Conservation (phyloP, 2,888 invertebrate species). For the Leptothorax acervorum region DNA sequence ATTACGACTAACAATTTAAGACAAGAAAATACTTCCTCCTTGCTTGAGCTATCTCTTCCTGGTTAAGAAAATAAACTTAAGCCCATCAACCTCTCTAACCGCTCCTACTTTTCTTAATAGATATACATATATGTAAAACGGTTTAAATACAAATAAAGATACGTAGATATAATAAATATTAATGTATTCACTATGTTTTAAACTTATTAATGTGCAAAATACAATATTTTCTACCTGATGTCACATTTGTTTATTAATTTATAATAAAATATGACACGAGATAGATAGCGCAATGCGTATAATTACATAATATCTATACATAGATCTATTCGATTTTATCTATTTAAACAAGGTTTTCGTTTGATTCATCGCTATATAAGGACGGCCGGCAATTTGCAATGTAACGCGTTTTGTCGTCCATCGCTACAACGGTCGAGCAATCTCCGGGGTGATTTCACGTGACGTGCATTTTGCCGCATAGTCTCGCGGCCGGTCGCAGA, state of each 20-base stretch:
- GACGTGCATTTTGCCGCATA: constrained; percentile 56
- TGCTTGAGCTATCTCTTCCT: neutral
- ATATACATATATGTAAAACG: neutral
- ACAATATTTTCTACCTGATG: constrained; percentile 1
- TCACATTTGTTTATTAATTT: neutral
- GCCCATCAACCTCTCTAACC: neutral
- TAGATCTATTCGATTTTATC: neutral
- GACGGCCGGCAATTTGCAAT: constrained; percentile 58
- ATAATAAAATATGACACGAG: neutral
- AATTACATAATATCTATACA: neutral
- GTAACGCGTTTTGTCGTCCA: constrained; percentile 60
- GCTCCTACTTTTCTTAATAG: neutral
- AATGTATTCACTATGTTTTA: neutral
- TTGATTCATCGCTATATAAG: neutral
- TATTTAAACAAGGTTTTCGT: constrained; percentile 21
- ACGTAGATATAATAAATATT: neutral
- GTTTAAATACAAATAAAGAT: neutral
- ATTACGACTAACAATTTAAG: constrained; percentile 49
- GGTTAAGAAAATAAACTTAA: constrained; percentile 1
- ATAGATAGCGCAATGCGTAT: constrained; percentile 9
- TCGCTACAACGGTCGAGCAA: constrained; percentile 54
- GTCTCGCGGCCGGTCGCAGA: constrained; percentile 57
- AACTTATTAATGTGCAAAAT: neutral
- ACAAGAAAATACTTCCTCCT: constrained; percentile 2
- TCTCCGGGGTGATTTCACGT: constrained; percentile 68